phyloP scores from a whole-genome alignment of 2,888 invertebrate species.

The Argyresthia goedartella region DNA sequence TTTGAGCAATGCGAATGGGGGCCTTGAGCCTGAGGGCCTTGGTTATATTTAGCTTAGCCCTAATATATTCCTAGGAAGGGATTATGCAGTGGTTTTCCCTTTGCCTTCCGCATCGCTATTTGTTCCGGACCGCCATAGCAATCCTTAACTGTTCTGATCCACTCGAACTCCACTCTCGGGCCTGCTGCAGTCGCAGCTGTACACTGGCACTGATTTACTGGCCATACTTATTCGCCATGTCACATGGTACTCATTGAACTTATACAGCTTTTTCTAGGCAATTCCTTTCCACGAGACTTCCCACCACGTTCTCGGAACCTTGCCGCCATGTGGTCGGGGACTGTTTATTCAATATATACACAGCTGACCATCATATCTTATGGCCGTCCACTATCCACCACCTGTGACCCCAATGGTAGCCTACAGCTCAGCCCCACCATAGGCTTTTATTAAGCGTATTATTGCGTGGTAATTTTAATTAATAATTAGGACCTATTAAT shows the following conservation, averaged over 20 bases:
- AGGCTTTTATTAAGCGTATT: too few relatives aligned
- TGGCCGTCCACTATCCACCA: conserved; percentile 8
- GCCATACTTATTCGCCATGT: conserved; percentile 8
- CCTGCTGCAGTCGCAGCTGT: conserved; percentile 4
- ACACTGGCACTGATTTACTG: conserved; percentile 5
- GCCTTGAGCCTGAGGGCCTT: too few relatives aligned
- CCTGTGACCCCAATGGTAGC: conserved; percentile 9
- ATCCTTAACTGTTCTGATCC: background rate
- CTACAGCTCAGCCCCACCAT: conserved; percentile 3
- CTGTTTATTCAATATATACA: conserved; percentile 11
- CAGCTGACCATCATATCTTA: conserved; percentile 10
- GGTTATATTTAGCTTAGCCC: too few relatives aligned
- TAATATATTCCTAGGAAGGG: too few relatives aligned
- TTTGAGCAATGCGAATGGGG: too few relatives aligned
- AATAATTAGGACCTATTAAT: too few relatives aligned
- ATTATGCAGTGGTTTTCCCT: conserved; percentile 7
- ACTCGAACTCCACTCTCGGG: background rate
- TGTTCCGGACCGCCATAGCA: background rate
- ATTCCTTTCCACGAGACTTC: conserved; percentile 4
- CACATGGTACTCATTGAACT: conserved; percentile 5
- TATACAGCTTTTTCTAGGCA: conserved; percentile 6
- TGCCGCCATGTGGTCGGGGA: conserved; percentile 10
- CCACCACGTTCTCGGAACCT: conserved; percentile 5
- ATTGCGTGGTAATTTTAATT: too few relatives aligned
- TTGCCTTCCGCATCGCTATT: conserved; percentile 6